These are phyloP conservation scores for Myotis daubentonii DNA, from an alignment of 2,797 vertebrate genomes.

Conservation along the genomic window DNA sequence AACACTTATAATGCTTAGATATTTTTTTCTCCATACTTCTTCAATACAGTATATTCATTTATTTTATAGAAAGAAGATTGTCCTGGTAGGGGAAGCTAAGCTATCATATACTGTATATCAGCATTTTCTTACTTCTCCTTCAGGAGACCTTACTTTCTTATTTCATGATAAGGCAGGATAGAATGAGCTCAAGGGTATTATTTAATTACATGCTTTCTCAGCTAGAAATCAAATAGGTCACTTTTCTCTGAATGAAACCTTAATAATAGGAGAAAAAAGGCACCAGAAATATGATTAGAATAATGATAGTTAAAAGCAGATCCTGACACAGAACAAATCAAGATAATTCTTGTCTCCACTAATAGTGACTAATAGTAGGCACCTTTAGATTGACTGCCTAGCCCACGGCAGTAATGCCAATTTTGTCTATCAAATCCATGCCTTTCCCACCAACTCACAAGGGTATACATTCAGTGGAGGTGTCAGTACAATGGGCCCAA, in stretches of 20 bases:
- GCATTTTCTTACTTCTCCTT: slow-evolving; percentile 69
- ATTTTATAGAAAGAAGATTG: slow-evolving; percentile 18
- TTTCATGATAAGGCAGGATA: slow-evolving; percentile 66
- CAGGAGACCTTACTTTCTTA: slow-evolving; percentile 67
- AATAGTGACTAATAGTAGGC: neutral
- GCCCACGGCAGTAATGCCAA: neutral
- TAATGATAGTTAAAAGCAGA: neutral
- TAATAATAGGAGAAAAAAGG: neutral
- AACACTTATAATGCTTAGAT: neutral
- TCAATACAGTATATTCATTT: neutral
- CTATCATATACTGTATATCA: slow-evolving; percentile 42
- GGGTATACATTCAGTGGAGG: rapidly evolving
- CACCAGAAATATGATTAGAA: slow-evolving; percentile 18
- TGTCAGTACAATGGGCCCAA: neutral
- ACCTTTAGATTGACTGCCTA: neutral
- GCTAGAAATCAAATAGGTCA: slow-evolving; percentile 69
- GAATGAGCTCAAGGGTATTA: slow-evolving; percentile 64
- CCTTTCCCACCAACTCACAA: no score
- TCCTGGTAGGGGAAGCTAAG: slow-evolving; percentile 52
- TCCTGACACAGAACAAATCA: neutral
- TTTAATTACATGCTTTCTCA: slow-evolving; percentile 72
- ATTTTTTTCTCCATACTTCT: neutral
- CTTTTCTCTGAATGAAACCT: slow-evolving; percentile 49
- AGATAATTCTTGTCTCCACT: neutral
- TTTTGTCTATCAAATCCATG: neutral